Base-by-base conservation (phyloP, 2,888 invertebrate species). In the Oxystoma pomonae region DNA sequence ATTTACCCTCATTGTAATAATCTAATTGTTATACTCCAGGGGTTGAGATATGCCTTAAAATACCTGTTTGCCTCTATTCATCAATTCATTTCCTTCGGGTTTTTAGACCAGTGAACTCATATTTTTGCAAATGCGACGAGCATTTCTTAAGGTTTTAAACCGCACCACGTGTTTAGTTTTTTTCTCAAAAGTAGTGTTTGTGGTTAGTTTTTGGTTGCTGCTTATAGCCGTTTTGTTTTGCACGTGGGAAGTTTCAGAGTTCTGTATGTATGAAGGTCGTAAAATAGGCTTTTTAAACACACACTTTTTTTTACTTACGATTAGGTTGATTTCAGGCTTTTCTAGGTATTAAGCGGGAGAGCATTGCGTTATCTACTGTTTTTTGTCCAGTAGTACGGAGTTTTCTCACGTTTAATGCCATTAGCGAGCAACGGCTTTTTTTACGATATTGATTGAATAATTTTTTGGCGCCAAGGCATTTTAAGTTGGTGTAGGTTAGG, bases 351-450 rank as follows among this genome's bases (percentile, higher is more conserved):
- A 71, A 58, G 67, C 73, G 76, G 68, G 73, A 61, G 72, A 74
- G 74, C 71, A 62, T 71, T 73, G 66, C 69, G 74, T 69, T 35
- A 55, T 67, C 69, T 73, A 68, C 72, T 74, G 68, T 69, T 59
- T 65, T 64, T 67, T 19, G 56, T 18, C 58, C 65, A 72, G 75
- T 75, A 77, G 77, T 78, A 77, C 78, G 77, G 76, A 73, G 70
- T 69, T 73, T 75, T 76, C 77, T 77, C 76, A 73, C 76, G 73
- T 62, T 63, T n/a, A 52, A 67, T 55, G 52, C 59, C 59, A 62
- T 62, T n/a, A 35, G 35, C 3, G 3, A 7, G 35, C 35, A 35
- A 35, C 35, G 35, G 35, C 35, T 35, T 35, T 35, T 35, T 35
- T 35, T 35, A 35, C 5, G n/a, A n/a, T n/a, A n/a, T n/a, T n/a